phyloP scores from a whole-genome alignment of 37 sponge, comb jelly and placozoan genomes.

The Cliona cf. orientalis region DNA sequence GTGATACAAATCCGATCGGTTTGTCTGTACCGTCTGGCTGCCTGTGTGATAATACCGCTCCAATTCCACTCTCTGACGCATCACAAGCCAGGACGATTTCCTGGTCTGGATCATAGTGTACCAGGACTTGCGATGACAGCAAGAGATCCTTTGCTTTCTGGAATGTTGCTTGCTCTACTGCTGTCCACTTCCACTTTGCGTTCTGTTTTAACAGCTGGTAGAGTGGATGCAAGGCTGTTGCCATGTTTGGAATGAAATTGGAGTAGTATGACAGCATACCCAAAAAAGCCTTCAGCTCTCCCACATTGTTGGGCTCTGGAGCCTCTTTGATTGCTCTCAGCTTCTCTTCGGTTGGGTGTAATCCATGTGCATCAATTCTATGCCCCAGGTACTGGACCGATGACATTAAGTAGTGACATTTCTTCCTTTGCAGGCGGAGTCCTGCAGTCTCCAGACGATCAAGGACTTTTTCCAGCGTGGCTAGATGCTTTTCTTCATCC shows the following conservation, averaged over 20 bases:
- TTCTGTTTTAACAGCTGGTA: not conserved
- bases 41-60: constrained; percentile 7
- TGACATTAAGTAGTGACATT: constrained; percentile 1
- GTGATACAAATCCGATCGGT: constrained; percentile 19
- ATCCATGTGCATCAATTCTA: constrained; percentile 3
- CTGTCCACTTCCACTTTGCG: not conserved
- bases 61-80: constrained; percentile 29
- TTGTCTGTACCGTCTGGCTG: constrained; percentile 3
- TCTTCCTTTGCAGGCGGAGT: not conserved
- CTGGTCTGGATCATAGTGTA: constrained; percentile 14
- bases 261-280: constrained; percentile 9
- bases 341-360: constrained; percentile 2
- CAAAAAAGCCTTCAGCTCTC: too few relatives aligned
- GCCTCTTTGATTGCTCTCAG: constrained; percentile 10
- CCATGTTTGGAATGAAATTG: constrained; percentile 1
- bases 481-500: not conserved
- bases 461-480: constrained; percentile 4
- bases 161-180: not conserved
- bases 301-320: not conserved
- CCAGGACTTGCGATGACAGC: not conserved
- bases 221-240: not conserved
- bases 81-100: constrained; percentile 9
- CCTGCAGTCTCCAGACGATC: not conserved
- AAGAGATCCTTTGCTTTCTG: constrained; percentile 4
- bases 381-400: constrained; percentile 17